Evolutionary conservation across 2,113 vertebrate species (phyloP), one percentile per base, ranked within the genome.

Genomic region (Coptodon bakossiorum): DNA sequence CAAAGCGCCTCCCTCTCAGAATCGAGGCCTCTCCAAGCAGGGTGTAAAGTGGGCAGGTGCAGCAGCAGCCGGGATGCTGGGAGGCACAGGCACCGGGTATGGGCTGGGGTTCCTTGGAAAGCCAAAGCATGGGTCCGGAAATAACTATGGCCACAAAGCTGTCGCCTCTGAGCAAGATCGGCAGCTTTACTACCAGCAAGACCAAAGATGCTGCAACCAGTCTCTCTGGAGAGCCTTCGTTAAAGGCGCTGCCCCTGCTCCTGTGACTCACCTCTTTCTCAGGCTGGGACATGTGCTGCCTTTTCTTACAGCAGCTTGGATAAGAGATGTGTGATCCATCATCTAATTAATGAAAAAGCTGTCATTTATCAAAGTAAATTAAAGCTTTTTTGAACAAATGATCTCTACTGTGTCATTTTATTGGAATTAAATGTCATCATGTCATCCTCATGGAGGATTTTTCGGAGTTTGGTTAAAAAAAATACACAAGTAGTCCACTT

Each of bases 1-100:
- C n/a, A 95, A 92, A 87, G 57, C 8, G 6, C 57, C 91, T 3
- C 45, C 93, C 16, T 87, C 93, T 24, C 82, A 94, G 57, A 76
- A 80, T 54, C 40, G n/a, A 19, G 90, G 94, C 45, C 91, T 95
- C 45, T 71, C 94, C 86, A 95, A 93, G 78, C 86, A 93, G 4
- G 96, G 96, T 13, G 82, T 95, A 19, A 97, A 96, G 91, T 54
- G 91, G 94, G 96, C 93, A 0, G 97, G 96, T 80, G 82, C 95
- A 1, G 96, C 95, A 3, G 95, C 94, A 1, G 96, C 95, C 0
- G 96, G 96, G 5, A 92, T 95, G 1, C 61, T 97, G 17, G 95
- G 95, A 0, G 96, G 97, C 12, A 94, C 96, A 0, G 96, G 95
- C 17, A 94, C 96, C 4, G 96, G 96, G 2, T 96, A 93, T 1